phyloP scores from a whole-genome alignment of 2,797 vertebrate genomes.

The Sebastes glaucus region DNA sequence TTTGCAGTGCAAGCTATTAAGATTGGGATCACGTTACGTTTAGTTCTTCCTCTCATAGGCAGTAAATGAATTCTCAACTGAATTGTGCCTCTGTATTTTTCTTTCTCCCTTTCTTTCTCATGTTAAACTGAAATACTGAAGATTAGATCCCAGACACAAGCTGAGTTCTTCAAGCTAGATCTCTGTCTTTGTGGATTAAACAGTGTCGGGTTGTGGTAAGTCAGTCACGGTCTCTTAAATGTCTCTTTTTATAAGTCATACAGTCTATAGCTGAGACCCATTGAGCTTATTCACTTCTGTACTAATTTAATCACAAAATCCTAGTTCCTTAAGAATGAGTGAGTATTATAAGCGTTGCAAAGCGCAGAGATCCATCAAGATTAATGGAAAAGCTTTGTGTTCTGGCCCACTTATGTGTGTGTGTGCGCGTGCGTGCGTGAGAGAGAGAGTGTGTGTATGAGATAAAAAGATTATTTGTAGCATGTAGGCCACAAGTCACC shows the following conservation, averaged over 20 bases:
- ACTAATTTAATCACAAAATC: conserved; percentile 46
- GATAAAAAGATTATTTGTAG: conserved; percentile 69
- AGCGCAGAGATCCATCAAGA: conserved; percentile 52
- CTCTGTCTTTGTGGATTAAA: not conserved
- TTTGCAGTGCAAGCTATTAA: conserved; percentile 48
- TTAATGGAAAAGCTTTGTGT: conserved; percentile 60
- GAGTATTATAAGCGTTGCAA: conserved; percentile 39
- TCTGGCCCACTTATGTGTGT: conserved; percentile 54
- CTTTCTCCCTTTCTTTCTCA: not conserved
- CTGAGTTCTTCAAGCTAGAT: conserved; percentile 14
- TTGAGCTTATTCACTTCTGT: conserved; percentile 12
- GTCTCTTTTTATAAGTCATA: not conserved
- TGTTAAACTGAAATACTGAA: conserved; percentile 19
- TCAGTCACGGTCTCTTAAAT: conserved; percentile 5
- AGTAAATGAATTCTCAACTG: conserved; percentile 57
- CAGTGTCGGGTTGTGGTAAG: not conserved
- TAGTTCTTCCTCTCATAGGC: conserved; percentile 55
- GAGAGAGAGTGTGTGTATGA: not conserved
- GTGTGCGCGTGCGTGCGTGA: conserved; percentile 7
- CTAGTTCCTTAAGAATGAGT: conserved; percentile 55
- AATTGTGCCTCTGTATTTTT: conserved; percentile 38
- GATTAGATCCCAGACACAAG: conserved; percentile 32
- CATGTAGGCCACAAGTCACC: conserved; percentile 53
- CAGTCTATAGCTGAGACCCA: not conserved
- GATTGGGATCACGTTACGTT: conserved; percentile 67